These are phyloP conservation scores for Notospermus geniculatus DNA, from an alignment of 1,140 invertebrate genomes.

Conservation along the genomic window DNA sequence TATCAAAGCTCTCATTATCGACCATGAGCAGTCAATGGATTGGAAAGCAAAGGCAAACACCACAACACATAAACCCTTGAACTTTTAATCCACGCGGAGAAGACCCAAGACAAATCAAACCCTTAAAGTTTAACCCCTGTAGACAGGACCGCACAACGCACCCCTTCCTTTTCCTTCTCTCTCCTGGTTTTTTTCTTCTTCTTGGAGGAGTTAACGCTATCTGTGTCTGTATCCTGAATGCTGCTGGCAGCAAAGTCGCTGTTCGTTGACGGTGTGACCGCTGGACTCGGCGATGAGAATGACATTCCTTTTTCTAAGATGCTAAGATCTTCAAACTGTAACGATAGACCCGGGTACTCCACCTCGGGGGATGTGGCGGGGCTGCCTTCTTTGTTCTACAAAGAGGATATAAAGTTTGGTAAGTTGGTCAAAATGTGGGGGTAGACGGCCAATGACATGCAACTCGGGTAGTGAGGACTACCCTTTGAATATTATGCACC, in stretches of 20 bases:
- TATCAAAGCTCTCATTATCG: neutral
- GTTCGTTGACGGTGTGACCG: neutral
- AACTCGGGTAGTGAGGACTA: neutral
- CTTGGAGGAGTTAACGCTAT: slow-evolving; percentile 7
- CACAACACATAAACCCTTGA: too few relatives aligned
- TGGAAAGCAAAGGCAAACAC: too few relatives aligned
- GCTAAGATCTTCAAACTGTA: slow-evolving; percentile 33
- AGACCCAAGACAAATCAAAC: too few relatives aligned
- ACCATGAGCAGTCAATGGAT: too few relatives aligned
- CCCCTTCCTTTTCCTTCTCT: slow-evolving; percentile 56
- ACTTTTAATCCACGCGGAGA: too few relatives aligned
- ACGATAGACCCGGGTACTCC: slow-evolving; percentile 9
- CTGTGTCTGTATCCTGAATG: neutral
- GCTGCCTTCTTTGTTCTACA: too few relatives aligned
- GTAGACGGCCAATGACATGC: neutral
- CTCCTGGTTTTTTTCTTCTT: slow-evolving; percentile 16
- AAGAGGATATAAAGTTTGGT: neutral
- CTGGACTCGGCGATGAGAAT: slow-evolving; percentile 6
- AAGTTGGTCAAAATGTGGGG: neutral
- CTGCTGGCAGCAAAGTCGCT: neutral
- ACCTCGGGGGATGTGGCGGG: neutral
- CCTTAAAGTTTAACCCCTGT: too few relatives aligned
- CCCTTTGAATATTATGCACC: neutral
- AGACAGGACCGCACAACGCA: neutral
- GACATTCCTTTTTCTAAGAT: slow-evolving; percentile 25